Percentiles rank a stretch among this genome's conserved stretches.
These are phyloP conservation scores for Drosophila merina DNA, from an alignment of 2,888 invertebrate genomes.

Conservation along the genomic window DNA sequence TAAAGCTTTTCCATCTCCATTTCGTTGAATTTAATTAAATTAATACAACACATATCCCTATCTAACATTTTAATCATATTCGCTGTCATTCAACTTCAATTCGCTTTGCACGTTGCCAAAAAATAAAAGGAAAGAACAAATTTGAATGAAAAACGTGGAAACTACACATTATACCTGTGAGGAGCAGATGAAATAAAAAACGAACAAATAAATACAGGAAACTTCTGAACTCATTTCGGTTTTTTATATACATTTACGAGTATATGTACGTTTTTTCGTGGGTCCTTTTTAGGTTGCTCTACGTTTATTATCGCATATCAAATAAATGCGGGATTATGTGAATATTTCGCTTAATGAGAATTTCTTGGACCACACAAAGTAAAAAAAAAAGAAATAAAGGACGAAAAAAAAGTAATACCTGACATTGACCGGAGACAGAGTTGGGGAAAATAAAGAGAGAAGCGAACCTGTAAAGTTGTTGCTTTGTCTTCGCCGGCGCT, in stretches of 20 bases:
- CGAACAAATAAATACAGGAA: slow-evolving; percentile 20
- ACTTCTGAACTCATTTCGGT: slow-evolving; percentile 32
- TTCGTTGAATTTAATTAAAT: slow-evolving; percentile 30
- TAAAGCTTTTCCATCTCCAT: too few species aligned
- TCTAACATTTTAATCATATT: slow-evolving; percentile 39
- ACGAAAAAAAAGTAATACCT: slow-evolving; percentile 6
- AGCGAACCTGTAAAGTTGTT: slow-evolving; percentile 63
- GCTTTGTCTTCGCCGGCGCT: slow-evolving; percentile 56
- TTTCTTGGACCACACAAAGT: slow-evolving; percentile 70
- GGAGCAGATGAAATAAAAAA: slow-evolving; percentile 32
- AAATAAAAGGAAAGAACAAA: slow-evolving; percentile 11
- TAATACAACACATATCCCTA: slow-evolving; percentile 38
- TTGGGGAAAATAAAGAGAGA: slow-evolving; percentile 18
- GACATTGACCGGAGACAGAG: slow-evolving; percentile 41
- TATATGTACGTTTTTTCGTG: slow-evolving; percentile 14
- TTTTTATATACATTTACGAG: slow-evolving; percentile 25
- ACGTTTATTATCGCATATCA: slow-evolving; percentile 74
- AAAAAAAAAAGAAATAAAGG: slow-evolving; percentile 4
- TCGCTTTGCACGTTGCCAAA: slow-evolving; percentile 20
- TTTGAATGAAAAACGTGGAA: slow-evolving; percentile 16
- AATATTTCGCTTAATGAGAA: slow-evolving; percentile 80
- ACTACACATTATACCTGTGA: slow-evolving; percentile 19
- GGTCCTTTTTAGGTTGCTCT: slow-evolving; percentile 36
- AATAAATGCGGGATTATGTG: slow-evolving; percentile 80
- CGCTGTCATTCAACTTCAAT: slow-evolving; percentile 41